Evolutionary conservation across 2,888 invertebrate species (phyloP).

Genomic region (Sisyra terminalis): DNA sequence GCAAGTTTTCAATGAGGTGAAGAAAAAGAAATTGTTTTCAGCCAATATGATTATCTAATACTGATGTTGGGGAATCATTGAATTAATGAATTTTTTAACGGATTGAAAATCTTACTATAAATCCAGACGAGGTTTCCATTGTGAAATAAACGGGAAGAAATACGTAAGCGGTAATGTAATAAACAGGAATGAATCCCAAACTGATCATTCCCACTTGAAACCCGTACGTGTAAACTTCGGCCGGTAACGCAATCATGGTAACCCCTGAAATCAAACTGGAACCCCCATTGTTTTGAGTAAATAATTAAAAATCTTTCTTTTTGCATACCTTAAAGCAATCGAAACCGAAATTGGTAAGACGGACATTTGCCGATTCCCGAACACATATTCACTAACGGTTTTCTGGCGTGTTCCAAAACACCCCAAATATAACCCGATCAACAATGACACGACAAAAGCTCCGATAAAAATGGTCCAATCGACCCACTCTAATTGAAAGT

Average conservation of each 20-base stretch:
- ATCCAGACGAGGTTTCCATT: constrained; percentile 3
- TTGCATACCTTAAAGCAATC: constrained; percentile 1
- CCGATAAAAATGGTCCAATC: constrained; percentile 33
- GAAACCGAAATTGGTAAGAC: constrained; percentile 2
- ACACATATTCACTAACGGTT: constrained; percentile 2
- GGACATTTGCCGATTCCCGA: neutral
- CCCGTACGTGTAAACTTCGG: constrained; percentile 2
- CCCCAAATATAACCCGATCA: constrained; percentile 2
- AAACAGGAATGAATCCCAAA: neutral
- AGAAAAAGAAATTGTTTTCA: too few species aligned
- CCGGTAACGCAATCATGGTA: constrained; percentile 1
- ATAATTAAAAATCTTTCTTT: neutral
- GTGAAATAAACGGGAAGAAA: constrained; percentile 1
- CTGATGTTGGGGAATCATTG: too few species aligned
- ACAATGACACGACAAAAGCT: neutral
- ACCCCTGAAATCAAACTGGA: constrained; percentile 2
- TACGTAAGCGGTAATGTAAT: neutral
- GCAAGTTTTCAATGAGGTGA: too few species aligned
- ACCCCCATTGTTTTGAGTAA: neutral
- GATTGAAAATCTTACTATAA: constrained; percentile 2
- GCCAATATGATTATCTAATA: too few species aligned
- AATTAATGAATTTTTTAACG: too few species aligned
- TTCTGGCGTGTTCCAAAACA: constrained; percentile 2
- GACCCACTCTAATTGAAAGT: constrained; percentile 20
- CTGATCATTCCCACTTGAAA: constrained; percentile 3